Evolutionary conservation across 1,140 invertebrate genomes (phyloP).

Genomic region (Sogatella furcifera): DNA sequence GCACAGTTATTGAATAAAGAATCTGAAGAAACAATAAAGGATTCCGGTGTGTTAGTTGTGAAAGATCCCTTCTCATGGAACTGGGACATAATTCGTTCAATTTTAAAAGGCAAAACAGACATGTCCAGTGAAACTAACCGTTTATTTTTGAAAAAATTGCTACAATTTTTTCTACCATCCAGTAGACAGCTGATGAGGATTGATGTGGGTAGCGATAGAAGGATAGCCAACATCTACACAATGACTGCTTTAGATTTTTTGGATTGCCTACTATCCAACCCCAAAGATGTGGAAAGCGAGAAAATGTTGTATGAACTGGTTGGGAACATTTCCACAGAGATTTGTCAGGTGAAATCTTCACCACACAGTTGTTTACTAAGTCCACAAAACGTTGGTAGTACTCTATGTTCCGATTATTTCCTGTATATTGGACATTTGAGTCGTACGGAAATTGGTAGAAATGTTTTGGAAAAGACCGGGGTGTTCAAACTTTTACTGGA

Average conservation of each 20-base stretch:
- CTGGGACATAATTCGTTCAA: slow-evolving; percentile 67
- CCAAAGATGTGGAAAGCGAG: slow-evolving; percentile 40
- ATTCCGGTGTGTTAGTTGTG: slow-evolving; percentile 59
- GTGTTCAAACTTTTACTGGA: slow-evolving; percentile 68
- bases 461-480: slow-evolving; percentile 61
- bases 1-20: slow-evolving; percentile 38
- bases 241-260: slow-evolving; percentile 63
- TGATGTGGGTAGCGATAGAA: slow-evolving; percentile 47
- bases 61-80: slow-evolving; percentile 68
- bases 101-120: slow-evolving; percentile 47
- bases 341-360: slow-evolving; percentile 52
- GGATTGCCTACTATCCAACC: slow-evolving; percentile 52
- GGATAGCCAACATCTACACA: slow-evolving; percentile 41
- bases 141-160: slow-evolving; percentile 67
- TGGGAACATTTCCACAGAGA: slow-evolving; percentile 62
- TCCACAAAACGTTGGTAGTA: slow-evolving; percentile 74
- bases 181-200: slow-evolving; percentile 68
- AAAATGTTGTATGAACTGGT: slow-evolving; percentile 65
- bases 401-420: slow-evolving; percentile 88
- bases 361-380: slow-evolving; percentile 82
- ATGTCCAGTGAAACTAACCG: slow-evolving; percentile 58
- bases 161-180: slow-evolving; percentile 80
- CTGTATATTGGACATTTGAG: slow-evolving; percentile 81
- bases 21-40: slow-evolving; percentile 54
- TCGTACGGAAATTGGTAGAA: slow-evolving; percentile 56